phyloP scores from a whole-genome alignment of 2,113 vertebrate species.

The Tringa solitaria region DNA sequence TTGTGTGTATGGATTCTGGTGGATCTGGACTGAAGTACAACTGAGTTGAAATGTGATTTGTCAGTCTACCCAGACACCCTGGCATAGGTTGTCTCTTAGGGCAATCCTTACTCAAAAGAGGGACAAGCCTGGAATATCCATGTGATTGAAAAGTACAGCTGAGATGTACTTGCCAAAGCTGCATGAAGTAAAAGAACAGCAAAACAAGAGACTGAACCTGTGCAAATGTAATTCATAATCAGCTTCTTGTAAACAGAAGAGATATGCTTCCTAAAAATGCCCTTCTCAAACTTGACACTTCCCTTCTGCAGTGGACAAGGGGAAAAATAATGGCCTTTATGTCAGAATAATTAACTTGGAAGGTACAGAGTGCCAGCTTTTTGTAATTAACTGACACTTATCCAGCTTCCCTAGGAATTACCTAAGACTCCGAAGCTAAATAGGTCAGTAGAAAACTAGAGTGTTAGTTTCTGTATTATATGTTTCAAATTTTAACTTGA shows the following conservation, averaged over 20 bases:
- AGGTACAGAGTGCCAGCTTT: constrained; percentile 12
- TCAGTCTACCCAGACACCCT: background rate
- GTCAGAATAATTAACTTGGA: constrained; percentile 61
- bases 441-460: constrained; percentile 8
- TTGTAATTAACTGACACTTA: constrained; percentile 63
- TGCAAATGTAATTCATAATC: background rate
- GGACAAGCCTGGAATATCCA: constrained; percentile 7
- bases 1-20: background rate
- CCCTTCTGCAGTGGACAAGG: constrained; percentile 38
- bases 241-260: background rate
- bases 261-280: background rate
- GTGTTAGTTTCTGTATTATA: background rate
- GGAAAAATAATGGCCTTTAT: constrained; percentile 57
- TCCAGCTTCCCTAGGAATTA: constrained; percentile 33
- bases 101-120: background rate
- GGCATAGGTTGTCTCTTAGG: background rate
- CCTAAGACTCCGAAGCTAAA: constrained; percentile 55
- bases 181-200: background rate
- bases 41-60: constrained; percentile 6
- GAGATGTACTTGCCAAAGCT: background rate
- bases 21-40: background rate
- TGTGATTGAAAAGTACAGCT: background rate
- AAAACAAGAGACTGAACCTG: background rate
- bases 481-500: background rate
- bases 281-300: constrained; percentile 33